phyloP scores from a whole-genome alignment of 2,797 vertebrate species.

The Distichodus sexfasciatus region DNA sequence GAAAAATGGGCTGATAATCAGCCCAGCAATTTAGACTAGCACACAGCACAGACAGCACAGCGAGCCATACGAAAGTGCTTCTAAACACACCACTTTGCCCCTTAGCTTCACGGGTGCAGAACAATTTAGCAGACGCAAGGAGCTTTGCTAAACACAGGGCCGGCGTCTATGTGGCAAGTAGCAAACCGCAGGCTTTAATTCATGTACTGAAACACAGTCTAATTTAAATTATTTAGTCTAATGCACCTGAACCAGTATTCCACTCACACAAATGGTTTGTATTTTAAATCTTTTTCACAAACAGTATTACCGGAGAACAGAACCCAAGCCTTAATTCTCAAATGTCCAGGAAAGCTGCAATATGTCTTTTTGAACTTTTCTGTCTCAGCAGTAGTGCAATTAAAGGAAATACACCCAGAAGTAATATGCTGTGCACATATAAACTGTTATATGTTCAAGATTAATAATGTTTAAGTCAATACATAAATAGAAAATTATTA shows the following conservation, averaged over 20 bases:
- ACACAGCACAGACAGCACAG: background rate
- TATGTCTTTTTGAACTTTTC: too few species aligned
- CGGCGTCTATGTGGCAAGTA: background rate
- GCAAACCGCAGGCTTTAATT: background rate
- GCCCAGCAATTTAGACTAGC: background rate
- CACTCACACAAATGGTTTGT: background rate
- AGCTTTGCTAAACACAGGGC: background rate
- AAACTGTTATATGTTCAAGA: too few species aligned
- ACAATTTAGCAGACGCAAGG: background rate
- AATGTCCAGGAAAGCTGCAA: background rate
- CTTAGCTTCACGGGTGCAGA: background rate
- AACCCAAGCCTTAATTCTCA: background rate
- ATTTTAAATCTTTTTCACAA: background rate
- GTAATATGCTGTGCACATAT: too few species aligned
- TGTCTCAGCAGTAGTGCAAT: background rate
- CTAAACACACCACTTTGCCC: background rate
- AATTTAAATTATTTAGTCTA: conserved; percentile 21
- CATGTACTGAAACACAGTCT: background rate
- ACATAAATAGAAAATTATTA: too few species aligned
- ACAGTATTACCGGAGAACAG: background rate
- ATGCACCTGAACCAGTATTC: background rate
- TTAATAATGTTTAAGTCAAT: too few species aligned
- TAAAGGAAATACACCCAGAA: too few species aligned
- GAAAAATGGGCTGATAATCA: conserved; percentile 14
- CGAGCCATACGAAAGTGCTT: background rate